These are phyloP conservation scores for Smutsia gigantea DNA, from an alignment of 2,797 vertebrate genomes.

Conservation along the genomic window DNA sequence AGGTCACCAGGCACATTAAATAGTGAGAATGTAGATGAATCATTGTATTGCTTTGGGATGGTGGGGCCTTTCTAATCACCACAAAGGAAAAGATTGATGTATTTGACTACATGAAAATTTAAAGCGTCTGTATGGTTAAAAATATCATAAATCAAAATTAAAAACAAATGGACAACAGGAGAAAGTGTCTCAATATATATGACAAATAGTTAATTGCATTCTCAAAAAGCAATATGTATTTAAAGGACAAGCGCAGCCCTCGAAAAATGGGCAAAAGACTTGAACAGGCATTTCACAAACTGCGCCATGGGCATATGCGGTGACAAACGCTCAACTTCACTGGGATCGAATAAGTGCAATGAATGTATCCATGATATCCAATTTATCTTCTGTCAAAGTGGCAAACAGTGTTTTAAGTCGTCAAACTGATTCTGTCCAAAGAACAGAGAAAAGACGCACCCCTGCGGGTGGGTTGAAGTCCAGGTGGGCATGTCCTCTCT, in stretches of 20 bases:
- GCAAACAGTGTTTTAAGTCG: background rate
- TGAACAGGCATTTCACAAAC: rapidly evolving
- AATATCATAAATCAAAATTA: background rate
- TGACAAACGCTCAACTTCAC: rapidly evolving
- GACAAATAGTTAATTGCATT: rapidly evolving
- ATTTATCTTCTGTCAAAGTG: background rate
- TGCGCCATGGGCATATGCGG: rapidly evolving
- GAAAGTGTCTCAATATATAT: rapidly evolving
- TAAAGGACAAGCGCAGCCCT: background rate
- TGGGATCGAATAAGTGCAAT: rapidly evolving
- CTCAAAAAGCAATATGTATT: rapidly evolving
- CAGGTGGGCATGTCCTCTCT: rapidly evolving
- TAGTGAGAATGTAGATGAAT: rapidly evolving
- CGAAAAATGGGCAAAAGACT: background rate
- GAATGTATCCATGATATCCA: rapidly evolving
- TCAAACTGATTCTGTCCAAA: background rate
- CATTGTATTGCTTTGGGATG: rapidly evolving
- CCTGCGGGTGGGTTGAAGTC: rapidly evolving
- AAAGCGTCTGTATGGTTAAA: rapidly evolving
- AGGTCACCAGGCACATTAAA: rapidly evolving
- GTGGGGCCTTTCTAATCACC: background rate
- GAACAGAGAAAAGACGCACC: background rate
- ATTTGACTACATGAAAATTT: background rate
- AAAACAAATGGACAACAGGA: background rate
- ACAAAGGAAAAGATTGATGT: rapidly evolving